Conservation (phyloP, 2,797 vertebrate species). For the Fundulus diaphanus region DNA sequence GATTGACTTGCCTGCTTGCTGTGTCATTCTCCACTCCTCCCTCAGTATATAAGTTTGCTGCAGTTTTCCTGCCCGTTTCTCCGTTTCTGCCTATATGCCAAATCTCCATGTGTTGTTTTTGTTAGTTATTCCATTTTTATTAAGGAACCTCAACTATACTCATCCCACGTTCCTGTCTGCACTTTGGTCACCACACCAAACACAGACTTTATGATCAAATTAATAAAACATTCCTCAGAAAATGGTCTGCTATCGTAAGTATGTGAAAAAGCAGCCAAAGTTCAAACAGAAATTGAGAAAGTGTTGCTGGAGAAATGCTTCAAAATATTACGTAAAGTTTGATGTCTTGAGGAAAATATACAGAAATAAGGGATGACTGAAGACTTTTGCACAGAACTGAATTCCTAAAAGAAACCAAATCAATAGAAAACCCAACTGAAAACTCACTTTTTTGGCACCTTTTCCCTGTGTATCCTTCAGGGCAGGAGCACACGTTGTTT, state of each 20-base stretch:
- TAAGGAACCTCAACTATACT: no score
- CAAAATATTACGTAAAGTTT: not conserved
- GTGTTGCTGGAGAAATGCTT: not conserved
- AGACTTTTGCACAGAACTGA: not conserved
- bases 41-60: no score
- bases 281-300: not conserved
- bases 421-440: not conserved
- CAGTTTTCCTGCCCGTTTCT: no score
- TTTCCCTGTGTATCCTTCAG: constrained; percentile 87
- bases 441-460: constrained; percentile 92
- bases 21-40: no score
- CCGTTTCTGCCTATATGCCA: no score
- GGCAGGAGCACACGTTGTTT: constrained; percentile 90
- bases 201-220: no score
- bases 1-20: no score
- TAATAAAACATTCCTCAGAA: not conserved
- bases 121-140: no score
- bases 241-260: not conserved
- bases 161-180: no score
- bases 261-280: not conserved
- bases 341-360: not conserved
- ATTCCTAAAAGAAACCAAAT: not conserved
- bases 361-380: no score
- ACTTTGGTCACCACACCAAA: no score
- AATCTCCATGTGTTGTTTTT: no score